Evolutionary conservation across 2,113 vertebrate genomes (phyloP).

Genomic region (Nyctibius bracteatus): DNA sequence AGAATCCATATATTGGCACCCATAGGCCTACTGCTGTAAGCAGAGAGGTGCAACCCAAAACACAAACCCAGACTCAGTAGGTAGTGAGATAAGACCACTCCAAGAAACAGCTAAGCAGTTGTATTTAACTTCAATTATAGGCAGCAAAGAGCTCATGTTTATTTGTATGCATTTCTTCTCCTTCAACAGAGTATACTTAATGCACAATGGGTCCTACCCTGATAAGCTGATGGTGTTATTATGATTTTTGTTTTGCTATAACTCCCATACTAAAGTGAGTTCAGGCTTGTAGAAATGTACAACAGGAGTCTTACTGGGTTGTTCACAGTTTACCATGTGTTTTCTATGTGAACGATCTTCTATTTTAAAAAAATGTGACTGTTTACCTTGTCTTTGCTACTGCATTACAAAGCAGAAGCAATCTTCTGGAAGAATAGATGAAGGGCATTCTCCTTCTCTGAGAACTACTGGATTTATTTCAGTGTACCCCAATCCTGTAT

Average conservation of each 20-base stretch:
- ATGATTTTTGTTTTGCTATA: neutral
- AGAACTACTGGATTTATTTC: neutral
- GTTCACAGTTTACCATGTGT: fast-evolving
- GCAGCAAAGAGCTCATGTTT: neutral
- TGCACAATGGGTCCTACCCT: neutral
- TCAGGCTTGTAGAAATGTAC: neutral
- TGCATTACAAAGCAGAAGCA: neutral
- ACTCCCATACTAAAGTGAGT: neutral
- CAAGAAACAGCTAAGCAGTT: neutral
- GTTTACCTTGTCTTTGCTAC: neutral
- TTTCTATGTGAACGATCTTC: neutral
- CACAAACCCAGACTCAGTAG: neutral
- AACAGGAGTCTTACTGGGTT: neutral
- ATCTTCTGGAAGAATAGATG: neutral
- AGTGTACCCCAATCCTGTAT: neutral
- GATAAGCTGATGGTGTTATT: neutral
- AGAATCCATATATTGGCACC: neutral
- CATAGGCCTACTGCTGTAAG: neutral
- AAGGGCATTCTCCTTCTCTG: neutral
- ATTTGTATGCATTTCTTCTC: neutral
- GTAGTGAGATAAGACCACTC: neutral
- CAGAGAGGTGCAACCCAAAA: neutral
- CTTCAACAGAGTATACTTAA: neutral
- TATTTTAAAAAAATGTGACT: neutral
- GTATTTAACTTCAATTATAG: neutral